Evolutionary conservation across 2,888 invertebrate genomes (phyloP), one percentile per base, ranked within the genome.

Genomic region (Agrotis puta): DNA sequence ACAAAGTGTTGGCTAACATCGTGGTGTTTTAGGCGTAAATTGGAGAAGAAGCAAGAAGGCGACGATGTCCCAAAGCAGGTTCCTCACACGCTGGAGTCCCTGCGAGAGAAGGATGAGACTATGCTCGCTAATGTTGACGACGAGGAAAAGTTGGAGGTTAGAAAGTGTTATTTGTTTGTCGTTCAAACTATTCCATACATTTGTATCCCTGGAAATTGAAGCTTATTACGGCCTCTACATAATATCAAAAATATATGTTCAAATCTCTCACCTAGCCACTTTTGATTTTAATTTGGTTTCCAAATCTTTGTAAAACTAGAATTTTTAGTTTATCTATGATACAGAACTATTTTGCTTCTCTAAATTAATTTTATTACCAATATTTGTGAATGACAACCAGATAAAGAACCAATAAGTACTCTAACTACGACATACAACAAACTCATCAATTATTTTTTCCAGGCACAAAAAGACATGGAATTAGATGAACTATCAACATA

Each of bases 11-110:
- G 2, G 63, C 67, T 66, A 66, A 64, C 58, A 65, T 64, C 63
- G 70, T 78, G 67, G 70, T 70, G 62, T 88, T 89, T 64, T 85
- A 96, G 96, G 81, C 94, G 96, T 63, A 96, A 96, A 76, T 90
- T 94, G 67, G 96, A 96, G 85, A 96, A 95, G 87, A 94, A 95
- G 71, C 94, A 95, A 82, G 96, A 95, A 85, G 96, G 95, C 0
- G 96, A 95, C 6, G 95, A 95, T 91, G 95, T 92, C 0, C 95
- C 95, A 2, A 96, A 95, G 87, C 89, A 95, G 81, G 85, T 95
- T 16, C 99, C 99, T 0, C 98, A 98, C 90, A 99, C 99, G 0
- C 97, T 99, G 87, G 99, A 99, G 92, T 98, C 98, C 83, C 97
- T 98, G 76, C 97, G 99, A 70, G 98, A 98, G 89, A 97, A 97